Conservation (phyloP, 1,140 invertebrate genomes). For the Drosophila murphyi region DNA sequence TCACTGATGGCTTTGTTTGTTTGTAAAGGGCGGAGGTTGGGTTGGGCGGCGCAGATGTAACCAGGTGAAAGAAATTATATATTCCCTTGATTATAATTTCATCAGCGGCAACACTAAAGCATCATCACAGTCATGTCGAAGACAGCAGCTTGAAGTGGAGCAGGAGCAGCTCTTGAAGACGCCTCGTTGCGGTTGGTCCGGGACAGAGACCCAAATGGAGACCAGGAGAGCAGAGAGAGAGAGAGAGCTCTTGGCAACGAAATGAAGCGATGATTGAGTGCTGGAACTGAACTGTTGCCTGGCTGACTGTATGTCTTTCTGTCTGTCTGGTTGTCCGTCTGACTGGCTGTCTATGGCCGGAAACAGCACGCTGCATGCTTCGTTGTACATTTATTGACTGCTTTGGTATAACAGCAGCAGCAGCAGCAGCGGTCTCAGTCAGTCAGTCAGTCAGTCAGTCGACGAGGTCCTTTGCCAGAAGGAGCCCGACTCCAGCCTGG, state of each 20-base stretch:
- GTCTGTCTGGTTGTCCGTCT: too few species aligned
- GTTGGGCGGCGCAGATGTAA: slow-evolving; percentile 38
- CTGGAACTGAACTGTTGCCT: slow-evolving; percentile 10
- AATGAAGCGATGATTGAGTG: slow-evolving; percentile 71
- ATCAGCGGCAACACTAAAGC: slow-evolving; percentile 81
- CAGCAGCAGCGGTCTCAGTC: background rate
- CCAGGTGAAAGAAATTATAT: slow-evolving; percentile 82
- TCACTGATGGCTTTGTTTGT: slow-evolving; percentile 52
- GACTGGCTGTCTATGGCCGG: slow-evolving; percentile 34
- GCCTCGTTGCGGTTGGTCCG: slow-evolving; percentile 35
- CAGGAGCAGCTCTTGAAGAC: slow-evolving; percentile 7
- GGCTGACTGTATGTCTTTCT: background rate
- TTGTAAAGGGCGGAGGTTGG: slow-evolving; percentile 8
- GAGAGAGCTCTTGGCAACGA: slow-evolving; percentile 30
- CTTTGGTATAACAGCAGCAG: slow-evolving; percentile 1
- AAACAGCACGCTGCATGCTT: slow-evolving; percentile 41
- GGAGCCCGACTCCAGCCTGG: slow-evolving; percentile 47
- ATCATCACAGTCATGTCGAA: slow-evolving; percentile 73
- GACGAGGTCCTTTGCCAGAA: slow-evolving; percentile 12
- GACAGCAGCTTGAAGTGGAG: slow-evolving; percentile 39
- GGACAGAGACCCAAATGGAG: background rate
- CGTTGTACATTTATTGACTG: slow-evolving; percentile 69
- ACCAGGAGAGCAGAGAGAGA: background rate
- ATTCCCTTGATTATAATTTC: slow-evolving; percentile 83
- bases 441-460: slow-evolving; percentile 44